Base-by-base conservation (phyloP, 2,888 invertebrate species). In the Lycaena phlaeas region DNA sequence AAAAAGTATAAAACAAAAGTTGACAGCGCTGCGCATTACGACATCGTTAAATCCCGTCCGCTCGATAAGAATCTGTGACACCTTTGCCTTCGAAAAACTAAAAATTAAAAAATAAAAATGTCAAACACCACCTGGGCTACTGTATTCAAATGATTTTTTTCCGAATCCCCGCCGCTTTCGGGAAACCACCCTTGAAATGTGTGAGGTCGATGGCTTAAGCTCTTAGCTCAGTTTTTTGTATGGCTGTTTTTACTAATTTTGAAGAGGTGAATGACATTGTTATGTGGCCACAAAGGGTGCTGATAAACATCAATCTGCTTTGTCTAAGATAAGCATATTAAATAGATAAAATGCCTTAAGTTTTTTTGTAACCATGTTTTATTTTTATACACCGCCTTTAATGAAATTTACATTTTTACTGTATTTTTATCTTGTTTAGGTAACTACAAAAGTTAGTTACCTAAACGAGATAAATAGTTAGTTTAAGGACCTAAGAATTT, bases 11-110 rank as follows among this genome's bases (percentile, higher is more conserved):
- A 69, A 70, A 59, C 53, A 53, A 51, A 61, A 68, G 58, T 61
- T 73, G 77, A 79, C 71, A 64, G 62, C 68, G 62, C 64, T 68
- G 68, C 65, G 64, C 66, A 72, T 71, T 68, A 72, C 72, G 74
- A 73, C 68, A 68, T 76, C 74, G 74, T 79, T 77, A 78, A 82
- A 73, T 72, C 77, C 76, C 75, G 59, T 64, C 72, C 69, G 64
- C 46, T 58, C 58, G 82, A 81, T 81, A 81, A 74, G 72, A 72
- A 82, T 81, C 82, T 69, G 79, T 81, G 82, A 79, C 79, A 82
- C 73, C 64, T 76, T 60, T 45, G 54, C 53, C 60, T 56, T 54
- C 42, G 42, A 57, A 58, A 62, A 59, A 47, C 44, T 52, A 49
- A 58, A 57, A 59, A 54, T 49, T 38, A 45, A 46, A 57, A 47